phyloP scores from a whole-genome alignment of 23 tunicate species.

The Halocynthia aurantium region DNA sequence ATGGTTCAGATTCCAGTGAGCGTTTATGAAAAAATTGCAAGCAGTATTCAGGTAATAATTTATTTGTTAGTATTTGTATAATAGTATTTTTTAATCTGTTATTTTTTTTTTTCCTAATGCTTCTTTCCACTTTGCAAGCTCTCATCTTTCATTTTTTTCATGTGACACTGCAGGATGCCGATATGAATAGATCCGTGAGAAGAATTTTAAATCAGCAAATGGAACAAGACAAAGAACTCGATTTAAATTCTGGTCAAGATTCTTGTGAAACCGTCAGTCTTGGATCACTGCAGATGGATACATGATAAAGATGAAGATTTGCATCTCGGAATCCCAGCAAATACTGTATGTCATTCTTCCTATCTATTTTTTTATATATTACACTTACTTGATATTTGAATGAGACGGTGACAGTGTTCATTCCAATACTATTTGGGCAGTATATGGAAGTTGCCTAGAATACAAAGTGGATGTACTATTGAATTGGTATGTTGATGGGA shows the following conservation, averaged over 20 bases:
- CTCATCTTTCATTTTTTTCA: neutral
- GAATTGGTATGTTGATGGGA: too few relatives aligned
- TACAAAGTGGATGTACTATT: too few relatives aligned
- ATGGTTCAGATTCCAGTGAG: slow-evolving; percentile 81
- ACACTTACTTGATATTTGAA: too few relatives aligned
- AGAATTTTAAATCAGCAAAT: neutral
- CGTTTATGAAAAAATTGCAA: slow-evolving; percentile 77
- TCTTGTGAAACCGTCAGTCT: slow-evolving; percentile 3
- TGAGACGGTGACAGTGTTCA: too few relatives aligned
- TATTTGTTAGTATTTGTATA: neutral
- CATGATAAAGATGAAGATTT: neutral
- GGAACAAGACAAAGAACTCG: slow-evolving; percentile 4
- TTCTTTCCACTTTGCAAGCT: neutral
- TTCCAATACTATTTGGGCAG: too few relatives aligned
- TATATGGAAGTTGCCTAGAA: too few relatives aligned
- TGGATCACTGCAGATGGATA: slow-evolving; percentile 8
- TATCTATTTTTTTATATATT: too few relatives aligned
- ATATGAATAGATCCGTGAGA: slow-evolving; percentile 1
- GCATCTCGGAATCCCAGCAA: too few relatives aligned
- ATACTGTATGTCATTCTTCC: too few relatives aligned
- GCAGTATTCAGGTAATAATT: slow-evolving; percentile 32
- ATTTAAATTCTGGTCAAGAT: slow-evolving; percentile 16
- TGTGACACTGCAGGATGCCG: slow-evolving; percentile 2
- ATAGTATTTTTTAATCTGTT: neutral
- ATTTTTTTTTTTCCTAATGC: neutral